Evolutionary conservation across 2,113 vertebrate genomes (phyloP).

Genomic region (Elgaria multicarinata): DNA sequence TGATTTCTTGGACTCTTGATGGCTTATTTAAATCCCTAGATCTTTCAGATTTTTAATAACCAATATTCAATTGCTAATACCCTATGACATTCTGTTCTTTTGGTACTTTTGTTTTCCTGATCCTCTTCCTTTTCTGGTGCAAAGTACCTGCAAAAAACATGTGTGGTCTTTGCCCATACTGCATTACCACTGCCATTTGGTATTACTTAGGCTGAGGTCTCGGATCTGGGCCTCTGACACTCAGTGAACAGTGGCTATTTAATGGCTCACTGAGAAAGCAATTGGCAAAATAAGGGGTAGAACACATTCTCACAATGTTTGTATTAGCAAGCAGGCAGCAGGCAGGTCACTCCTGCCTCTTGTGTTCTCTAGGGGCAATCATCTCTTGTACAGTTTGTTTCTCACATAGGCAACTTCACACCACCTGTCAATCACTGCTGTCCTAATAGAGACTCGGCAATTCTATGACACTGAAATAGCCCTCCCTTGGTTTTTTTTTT

Average conservation of each 20-base stretch:
- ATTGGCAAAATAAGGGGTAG: conserved; percentile 49
- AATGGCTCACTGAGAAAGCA: conserved; percentile 22
- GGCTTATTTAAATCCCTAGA: background rate
- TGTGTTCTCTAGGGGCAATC: conserved; percentile 33
- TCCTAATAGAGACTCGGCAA: conserved; percentile 4
- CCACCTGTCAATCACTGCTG: conserved; percentile 51
- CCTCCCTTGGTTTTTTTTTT: background rate
- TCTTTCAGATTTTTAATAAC: background rate
- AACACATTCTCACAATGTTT: conserved; percentile 38
- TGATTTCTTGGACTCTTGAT: background rate
- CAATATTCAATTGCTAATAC: background rate
- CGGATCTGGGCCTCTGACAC: background rate
- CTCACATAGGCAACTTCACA: conserved; percentile 49
- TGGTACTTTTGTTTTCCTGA: background rate
- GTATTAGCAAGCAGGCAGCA: conserved; percentile 56
- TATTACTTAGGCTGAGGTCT: conserved; percentile 4
- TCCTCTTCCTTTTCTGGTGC: background rate
- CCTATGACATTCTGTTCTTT: background rate
- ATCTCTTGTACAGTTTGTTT: conserved; percentile 34
- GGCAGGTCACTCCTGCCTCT: conserved; percentile 47
- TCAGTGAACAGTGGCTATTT: conserved; percentile 43
- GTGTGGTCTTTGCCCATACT: background rate
- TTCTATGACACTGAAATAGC: background rate
- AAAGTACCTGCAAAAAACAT: background rate
- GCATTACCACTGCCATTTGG: too few relatives aligned